These are phyloP conservation scores for Hiodon tergisus DNA, from an alignment of 2,113 vertebrate genomes.

Conservation along the genomic window DNA sequence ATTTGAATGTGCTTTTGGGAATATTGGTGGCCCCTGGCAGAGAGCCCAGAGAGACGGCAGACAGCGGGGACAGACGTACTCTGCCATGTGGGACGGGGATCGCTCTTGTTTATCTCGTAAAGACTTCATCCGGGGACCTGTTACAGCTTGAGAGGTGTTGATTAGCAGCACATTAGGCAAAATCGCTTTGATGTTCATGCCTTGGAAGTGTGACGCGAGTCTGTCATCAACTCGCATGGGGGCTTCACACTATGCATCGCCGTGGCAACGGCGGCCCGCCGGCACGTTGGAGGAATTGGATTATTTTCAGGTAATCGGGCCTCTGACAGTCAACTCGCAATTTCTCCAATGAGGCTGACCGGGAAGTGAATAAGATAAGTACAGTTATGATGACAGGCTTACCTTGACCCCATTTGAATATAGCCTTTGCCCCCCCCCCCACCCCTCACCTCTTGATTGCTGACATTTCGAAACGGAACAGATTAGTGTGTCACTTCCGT, in stretches of 20 bases:
- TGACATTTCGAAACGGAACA: constrained; percentile 11
- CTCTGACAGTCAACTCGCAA: neutral
- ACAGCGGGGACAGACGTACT: no score
- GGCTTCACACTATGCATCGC: neutral
- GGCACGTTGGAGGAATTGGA: neutral
- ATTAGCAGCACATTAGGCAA: constrained; percentile 4
- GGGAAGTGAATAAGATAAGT: constrained; percentile 3
- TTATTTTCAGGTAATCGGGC: constrained; percentile 18
- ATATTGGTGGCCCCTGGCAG: no score
- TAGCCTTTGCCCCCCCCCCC: neutral
- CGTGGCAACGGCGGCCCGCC: neutral
- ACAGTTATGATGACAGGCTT: constrained; percentile 1
- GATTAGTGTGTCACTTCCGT: constrained; percentile 2
- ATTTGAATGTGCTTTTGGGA: no score
- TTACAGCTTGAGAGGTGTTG: neutral
- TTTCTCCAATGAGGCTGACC: neutral
- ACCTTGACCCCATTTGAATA: constrained; percentile 11
- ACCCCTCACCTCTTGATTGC: neutral
- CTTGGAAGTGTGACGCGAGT: neutral
- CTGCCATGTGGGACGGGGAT: neutral
- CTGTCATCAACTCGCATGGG: neutral
- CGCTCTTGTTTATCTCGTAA: neutral
- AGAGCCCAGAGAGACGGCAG: neutral
- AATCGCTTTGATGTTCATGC: neutral
- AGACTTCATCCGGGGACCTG: constrained; percentile 5